Percentiles rank a stretch among this genome's conserved stretches.
Evolutionary conservation across 1,140 invertebrate genomes (phyloP).

Genomic region (Brachystomella parvula): DNA sequence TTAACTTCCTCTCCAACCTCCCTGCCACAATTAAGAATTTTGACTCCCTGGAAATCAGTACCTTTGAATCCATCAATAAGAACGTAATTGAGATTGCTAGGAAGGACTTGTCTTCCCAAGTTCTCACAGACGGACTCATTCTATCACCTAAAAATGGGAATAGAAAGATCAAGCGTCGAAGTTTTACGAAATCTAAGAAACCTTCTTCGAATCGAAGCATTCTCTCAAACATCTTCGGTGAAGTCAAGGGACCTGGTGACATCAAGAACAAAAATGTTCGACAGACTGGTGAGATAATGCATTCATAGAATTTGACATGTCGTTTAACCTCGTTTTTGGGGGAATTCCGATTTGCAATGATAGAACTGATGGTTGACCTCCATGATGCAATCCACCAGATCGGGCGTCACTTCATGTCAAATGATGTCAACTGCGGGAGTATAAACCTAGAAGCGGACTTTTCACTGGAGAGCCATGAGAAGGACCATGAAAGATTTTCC

Average conservation of each 20-base stretch:
- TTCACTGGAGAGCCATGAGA: constrained; percentile 85
- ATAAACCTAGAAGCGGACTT: constrained; percentile 85
- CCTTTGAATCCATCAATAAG: constrained; percentile 24
- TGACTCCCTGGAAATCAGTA: constrained; percentile 46
- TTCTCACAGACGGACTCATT: constrained; percentile 19
- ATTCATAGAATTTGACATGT: background rate
- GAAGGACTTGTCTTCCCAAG: constrained; percentile 17
- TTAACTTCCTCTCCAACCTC: constrained; percentile 90
- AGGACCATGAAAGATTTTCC: constrained; percentile 88
- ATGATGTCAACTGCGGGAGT: constrained; percentile 63
- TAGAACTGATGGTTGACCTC: constrained; percentile 88
- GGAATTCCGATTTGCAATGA: constrained; percentile 36
- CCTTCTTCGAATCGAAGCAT: constrained; percentile 17
- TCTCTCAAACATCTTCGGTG: constrained; percentile 57
- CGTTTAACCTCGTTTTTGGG: constrained; percentile 22
- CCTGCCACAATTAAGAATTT: constrained; percentile 87
- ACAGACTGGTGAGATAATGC: constrained; percentile 60
- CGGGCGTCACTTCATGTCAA: constrained; percentile 75
- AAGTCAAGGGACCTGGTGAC: constrained; percentile 63
- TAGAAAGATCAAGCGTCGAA: constrained; percentile 71
- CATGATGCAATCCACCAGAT: constrained; percentile 87
- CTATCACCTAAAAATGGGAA: constrained; percentile 40
- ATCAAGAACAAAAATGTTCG: constrained; percentile 93
- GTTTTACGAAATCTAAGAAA: constrained; percentile 25
- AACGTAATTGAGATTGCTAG: constrained; percentile 31